phyloP scores from a whole-genome alignment of 2,797 vertebrate species.

The Lithobates pipiens region DNA sequence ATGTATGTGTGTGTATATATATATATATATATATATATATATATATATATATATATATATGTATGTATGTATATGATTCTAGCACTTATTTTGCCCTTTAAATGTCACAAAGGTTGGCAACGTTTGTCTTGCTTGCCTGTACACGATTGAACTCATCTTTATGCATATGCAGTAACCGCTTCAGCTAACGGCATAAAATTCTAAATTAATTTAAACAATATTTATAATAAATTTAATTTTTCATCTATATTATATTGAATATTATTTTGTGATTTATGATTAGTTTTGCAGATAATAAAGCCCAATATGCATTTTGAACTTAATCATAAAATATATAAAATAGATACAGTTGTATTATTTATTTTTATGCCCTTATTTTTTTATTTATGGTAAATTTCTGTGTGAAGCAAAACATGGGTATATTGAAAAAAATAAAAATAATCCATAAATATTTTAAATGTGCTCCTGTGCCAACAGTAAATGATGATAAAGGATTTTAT shows the following conservation, averaged over 20 bases:
- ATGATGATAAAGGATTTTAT: not conserved
- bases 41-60: too few relatives aligned
- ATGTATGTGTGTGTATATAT: too few relatives aligned
- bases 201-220: not conserved
- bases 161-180: not conserved
- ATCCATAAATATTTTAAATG: conserved; percentile 30
- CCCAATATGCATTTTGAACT: not conserved
- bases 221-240: conserved; percentile 1
- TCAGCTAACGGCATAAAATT: not conserved
- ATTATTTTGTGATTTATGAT: conserved; percentile 7
- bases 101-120: not conserved
- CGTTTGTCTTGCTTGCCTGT: not conserved
- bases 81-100: conserved; percentile 20
- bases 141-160: not conserved
- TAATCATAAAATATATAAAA: not conserved
- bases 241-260: not conserved
- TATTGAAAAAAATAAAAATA: not conserved
- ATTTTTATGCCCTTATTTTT: not conserved
- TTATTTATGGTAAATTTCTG: not conserved
- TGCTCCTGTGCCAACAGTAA: conserved; percentile 6
- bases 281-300: conserved; percentile 6
- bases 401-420: not conserved
- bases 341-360: not conserved
- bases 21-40: too few relatives aligned
- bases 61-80: too few relatives aligned